These are phyloP conservation scores for Drosophila ohnishii DNA, from an alignment of 1,140 invertebrate genomes.

Conservation along the genomic window DNA sequence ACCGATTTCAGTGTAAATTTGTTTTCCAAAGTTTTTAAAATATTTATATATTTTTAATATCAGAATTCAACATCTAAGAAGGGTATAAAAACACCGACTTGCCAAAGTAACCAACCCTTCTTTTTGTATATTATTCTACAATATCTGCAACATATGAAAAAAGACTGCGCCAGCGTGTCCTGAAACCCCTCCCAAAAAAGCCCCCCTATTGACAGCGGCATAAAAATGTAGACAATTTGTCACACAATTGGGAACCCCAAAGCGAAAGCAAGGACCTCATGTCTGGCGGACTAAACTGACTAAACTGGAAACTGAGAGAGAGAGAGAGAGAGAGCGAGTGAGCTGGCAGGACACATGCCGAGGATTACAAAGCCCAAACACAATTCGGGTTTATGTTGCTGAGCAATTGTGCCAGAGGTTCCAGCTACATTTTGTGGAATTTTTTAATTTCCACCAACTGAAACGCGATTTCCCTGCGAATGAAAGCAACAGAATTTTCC, in stretches of 20 bases:
- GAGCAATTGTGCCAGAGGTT: conserved; percentile 22
- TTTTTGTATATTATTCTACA: not conserved
- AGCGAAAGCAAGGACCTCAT: conserved; percentile 18
- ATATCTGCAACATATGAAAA: conserved; percentile 6
- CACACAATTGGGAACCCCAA: conserved; percentile 68
- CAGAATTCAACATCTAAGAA: not conserved
- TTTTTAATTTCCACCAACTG: conserved; percentile 68
- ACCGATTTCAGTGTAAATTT: not conserved
- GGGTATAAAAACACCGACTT: not conserved
- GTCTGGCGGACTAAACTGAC: conserved; percentile 32
- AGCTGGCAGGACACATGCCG: conserved; percentile 59
- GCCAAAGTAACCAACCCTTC: not conserved
- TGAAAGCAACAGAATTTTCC: conserved; percentile 33
- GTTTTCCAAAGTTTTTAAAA: not conserved
- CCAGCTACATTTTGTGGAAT: conserved; percentile 64
- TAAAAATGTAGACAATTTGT: conserved; percentile 73
- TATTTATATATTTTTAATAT: not conserved
- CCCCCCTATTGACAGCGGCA: conserved; percentile 46
- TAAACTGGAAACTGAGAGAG: conserved; percentile 17
- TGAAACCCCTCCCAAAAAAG: conserved; percentile 4
- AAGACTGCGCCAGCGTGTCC: not conserved
- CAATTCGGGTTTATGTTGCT: conserved; percentile 18
- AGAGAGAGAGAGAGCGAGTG: conserved; percentile 13
- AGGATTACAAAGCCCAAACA: conserved; percentile 44
- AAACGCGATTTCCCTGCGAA: conserved; percentile 16